Percentiles rank a stretch among this genome's conserved stretches.
These are phyloP conservation scores for Himalopsyche phryganea DNA, from an alignment of 1,140 invertebrate species.

Conservation along the genomic window DNA sequence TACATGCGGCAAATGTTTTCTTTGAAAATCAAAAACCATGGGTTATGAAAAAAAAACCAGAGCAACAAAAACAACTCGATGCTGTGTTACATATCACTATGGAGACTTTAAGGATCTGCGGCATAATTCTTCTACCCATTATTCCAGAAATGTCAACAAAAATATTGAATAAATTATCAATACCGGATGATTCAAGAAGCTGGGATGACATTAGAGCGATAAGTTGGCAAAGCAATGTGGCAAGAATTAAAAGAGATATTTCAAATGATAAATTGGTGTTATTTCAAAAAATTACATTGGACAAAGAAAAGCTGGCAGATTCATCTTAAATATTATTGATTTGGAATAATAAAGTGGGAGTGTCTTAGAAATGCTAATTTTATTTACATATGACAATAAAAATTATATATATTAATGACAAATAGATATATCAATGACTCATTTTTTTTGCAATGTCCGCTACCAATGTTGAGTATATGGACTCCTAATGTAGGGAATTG, in stretches of 20 bases:
- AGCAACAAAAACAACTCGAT: conserved; percentile 58
- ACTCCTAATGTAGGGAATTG: no score
- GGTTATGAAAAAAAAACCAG: conserved; percentile 61
- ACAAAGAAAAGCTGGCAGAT: conserved; percentile 24
- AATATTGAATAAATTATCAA: conserved; percentile 66
- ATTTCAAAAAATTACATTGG: conserved; percentile 40
- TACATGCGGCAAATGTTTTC: conserved; percentile 81
- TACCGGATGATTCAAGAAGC: conserved; percentile 49
- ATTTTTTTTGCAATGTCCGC: no score
- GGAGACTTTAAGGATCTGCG: conserved; percentile 76
- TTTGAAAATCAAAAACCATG: conserved; percentile 84
- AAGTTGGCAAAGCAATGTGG: conserved; percentile 38
- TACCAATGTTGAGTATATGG: no score
- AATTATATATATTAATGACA: no score
- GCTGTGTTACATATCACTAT: conserved; percentile 77
- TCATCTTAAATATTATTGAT: no score
- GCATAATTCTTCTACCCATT: conserved; percentile 79
- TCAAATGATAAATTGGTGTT: conserved; percentile 37
- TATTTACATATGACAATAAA: no score
- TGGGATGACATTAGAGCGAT: conserved; percentile 53
- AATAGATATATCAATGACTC: no score
- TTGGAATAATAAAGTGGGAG: no score
- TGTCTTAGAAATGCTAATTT: no score
- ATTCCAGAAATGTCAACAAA: conserved; percentile 67
- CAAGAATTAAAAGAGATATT: conserved; percentile 30